Percentiles rank a stretch among this genome's conserved stretches.
These are phyloP conservation scores for Pterocles gutturalis DNA, from an alignment of 2,113 vertebrate genomes.

Conservation along the genomic window DNA sequence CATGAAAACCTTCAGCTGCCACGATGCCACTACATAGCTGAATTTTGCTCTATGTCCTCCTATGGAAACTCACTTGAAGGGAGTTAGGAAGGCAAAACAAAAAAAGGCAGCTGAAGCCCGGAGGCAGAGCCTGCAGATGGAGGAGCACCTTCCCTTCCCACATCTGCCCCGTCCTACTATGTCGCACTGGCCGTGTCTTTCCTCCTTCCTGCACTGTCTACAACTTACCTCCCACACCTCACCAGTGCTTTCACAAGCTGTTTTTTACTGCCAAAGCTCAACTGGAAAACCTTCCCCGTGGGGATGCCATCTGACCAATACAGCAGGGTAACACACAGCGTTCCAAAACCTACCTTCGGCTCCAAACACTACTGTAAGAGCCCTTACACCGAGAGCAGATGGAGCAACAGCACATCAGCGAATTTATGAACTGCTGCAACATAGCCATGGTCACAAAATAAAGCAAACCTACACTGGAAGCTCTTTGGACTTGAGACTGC, in stretches of 20 bases:
- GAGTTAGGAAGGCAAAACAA: background rate
- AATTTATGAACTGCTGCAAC: background rate
- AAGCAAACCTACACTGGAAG: background rate
- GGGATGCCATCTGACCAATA: background rate
- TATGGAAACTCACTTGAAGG: background rate
- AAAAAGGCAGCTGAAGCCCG: background rate
- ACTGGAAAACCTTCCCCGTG: fast-evolving
- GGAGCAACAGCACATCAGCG: background rate
- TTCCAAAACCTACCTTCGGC: background rate
- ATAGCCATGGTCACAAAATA: background rate
- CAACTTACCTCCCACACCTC: background rate
- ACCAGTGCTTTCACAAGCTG: background rate
- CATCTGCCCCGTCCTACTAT: background rate
- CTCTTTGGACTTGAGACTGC: background rate
- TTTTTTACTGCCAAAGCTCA: background rate
- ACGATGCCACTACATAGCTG: background rate
- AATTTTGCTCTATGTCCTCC: background rate
- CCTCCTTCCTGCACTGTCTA: background rate
- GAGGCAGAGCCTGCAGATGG: background rate
- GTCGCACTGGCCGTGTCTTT: background rate
- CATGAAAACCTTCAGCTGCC: background rate
- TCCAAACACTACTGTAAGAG: fast-evolving
- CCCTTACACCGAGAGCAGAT: background rate
- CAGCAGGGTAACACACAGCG: fast-evolving
- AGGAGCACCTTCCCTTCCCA: background rate